Evolutionary conservation across 2,113 vertebrate species (phyloP).

Genomic region (Diadophis punctatus): DNA sequence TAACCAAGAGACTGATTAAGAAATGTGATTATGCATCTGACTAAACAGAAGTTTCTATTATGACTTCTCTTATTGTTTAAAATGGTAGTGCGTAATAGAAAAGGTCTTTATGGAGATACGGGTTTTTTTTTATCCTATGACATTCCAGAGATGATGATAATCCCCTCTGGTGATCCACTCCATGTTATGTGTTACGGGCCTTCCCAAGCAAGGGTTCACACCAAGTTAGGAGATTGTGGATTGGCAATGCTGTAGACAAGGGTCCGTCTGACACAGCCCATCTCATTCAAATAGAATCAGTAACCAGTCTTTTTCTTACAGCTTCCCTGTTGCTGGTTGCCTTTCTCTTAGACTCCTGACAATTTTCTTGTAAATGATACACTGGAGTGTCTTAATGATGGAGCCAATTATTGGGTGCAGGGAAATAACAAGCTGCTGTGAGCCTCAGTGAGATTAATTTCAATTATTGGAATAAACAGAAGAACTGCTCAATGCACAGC

Average conservation of each 20-base stretch:
- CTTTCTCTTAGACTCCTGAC: not conserved
- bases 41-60: not conserved
- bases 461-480: constrained; percentile 1
- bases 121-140: not conserved
- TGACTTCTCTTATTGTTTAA: not conserved
- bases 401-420: not conserved
- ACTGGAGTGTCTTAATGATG: constrained; percentile 7
- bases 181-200: not conserved
- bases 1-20: not conserved
- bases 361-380: fast-evolving
- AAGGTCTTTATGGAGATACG: not conserved
- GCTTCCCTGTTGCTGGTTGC: constrained; percentile 9
- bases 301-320: not conserved
- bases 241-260: not conserved
- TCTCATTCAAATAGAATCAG: not conserved
- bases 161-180: not conserved
- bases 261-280: not conserved
- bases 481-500: not conserved
- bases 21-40: not conserved
- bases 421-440: not conserved
- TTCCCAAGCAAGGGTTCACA: not conserved
- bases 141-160: not conserved
- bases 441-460: not conserved
- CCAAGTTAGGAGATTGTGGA: not conserved
- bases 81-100: not conserved